Evolutionary conservation across 2,797 vertebrate species (phyloP).

Genomic region (Gallirallus australis): DNA sequence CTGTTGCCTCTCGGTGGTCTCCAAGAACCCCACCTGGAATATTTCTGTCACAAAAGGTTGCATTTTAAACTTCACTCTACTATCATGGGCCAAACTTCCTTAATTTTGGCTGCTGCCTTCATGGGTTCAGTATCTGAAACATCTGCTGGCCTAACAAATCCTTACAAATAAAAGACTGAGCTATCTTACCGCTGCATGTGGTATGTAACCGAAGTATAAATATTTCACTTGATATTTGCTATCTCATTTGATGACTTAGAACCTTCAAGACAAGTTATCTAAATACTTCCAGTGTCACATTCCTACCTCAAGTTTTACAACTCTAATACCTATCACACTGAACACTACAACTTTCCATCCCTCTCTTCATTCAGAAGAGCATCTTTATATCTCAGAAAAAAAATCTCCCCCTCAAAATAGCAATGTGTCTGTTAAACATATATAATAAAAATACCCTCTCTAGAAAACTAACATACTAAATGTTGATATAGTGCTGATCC

Average conservation of each 20-base stretch:
- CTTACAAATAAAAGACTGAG: neutral
- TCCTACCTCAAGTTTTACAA: neutral
- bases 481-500: neutral
- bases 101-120: conserved; percentile 9
- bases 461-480: neutral
- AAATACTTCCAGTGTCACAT: neutral
- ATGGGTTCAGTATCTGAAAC: neutral
- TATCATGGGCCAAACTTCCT: neutral
- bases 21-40: neutral
- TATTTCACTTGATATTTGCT: conserved; percentile 38
- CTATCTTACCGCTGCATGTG: neutral
- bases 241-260: conserved; percentile 30
- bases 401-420: neutral
- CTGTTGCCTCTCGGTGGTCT: neutral
- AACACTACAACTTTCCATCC: neutral
- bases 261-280: conserved; percentile 37
- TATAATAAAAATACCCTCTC: neutral
- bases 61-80: neutral
- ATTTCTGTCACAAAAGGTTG: neutral
- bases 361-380: neutral
- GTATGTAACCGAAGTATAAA: conserved; percentile 3
- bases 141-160: neutral
- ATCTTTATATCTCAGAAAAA: neutral
- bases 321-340: neutral
- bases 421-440: neutral